Base-by-base conservation (phyloP, 2,113 vertebrate species). In the Gymnocephalus cernua region DNA sequence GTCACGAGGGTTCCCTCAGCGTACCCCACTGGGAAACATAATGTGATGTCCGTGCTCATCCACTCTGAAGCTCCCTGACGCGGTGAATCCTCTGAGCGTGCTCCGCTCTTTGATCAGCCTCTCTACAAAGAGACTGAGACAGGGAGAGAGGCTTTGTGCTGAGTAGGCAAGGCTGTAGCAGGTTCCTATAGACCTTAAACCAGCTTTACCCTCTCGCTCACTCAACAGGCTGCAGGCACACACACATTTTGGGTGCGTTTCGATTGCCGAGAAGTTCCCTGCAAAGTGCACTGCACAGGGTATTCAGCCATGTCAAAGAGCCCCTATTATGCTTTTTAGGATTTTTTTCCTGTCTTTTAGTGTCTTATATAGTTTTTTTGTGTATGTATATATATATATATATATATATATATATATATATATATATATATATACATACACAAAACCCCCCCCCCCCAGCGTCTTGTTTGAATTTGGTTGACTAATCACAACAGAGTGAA, bases 81-180 rank as follows among this genome's bases (percentile, higher is more conserved):
- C 6, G 69, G 53, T 71, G 86, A 90, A 90, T 88, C 90, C 91
- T 91, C 85, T 18, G 87, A 82, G 88, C 27, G n/a, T 54, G 4
- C 82, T 57, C 54, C 6, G 16, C 21, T 66, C 91, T 93, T 93
- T 92, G 91, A 92, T 93, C 88, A 87, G 74, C 76, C 88, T 70
- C 56, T 74, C 85, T 82, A 86, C 83, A 92, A 91, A 92, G 91
- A 83, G 57, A 57, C 59, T 3, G 74, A 86, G 81, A 79, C 83
- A 73, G 77, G 21, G 51, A 38, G 48, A 11, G 65, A 59, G 72
- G 74, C 45, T 84, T 79, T 86, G 88, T 87, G 80, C 86, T 87
- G 81, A 89, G 77, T 58, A 21, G 51, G 83, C 92, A 85, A 81
- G 69, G 74, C 84, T 79, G 66, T 3, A 72, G 80, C 47, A 38